A percentile compares a stretch with the other conserved stretches of the same genome.
Evolutionary conservation across 1,140 invertebrate genomes (phyloP).

Genomic region (Aphaenogaster ashmeadi): DNA sequence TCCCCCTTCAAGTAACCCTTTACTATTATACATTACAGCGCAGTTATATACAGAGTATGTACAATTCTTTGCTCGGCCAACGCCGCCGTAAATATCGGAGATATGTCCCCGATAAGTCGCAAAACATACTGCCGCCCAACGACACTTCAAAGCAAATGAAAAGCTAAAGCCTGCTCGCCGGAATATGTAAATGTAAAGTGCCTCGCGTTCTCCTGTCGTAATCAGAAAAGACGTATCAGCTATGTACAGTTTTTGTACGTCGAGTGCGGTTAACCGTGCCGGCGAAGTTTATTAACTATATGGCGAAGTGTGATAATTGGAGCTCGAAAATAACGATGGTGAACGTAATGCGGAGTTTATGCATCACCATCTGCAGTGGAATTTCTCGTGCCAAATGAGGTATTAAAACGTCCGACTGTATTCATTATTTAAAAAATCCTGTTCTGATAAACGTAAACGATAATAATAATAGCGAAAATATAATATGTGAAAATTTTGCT

Average conservation of each 20-base stretch:
- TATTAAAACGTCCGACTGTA: not conserved
- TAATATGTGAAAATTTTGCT: not conserved
- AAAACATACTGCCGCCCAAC: conserved; percentile 59
- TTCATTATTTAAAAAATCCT: not conserved
- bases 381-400: not conserved
- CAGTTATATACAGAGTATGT: conserved; percentile 60
- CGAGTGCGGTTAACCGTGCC: conserved; percentile 41
- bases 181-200: conserved; percentile 52
- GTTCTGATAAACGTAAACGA: not conserved
- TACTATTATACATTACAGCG: conserved; percentile 59
- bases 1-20: conserved; percentile 7
- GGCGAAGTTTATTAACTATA: conserved; percentile 30
- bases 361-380: not conserved
- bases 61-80: conserved; percentile 51
- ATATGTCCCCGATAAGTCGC: conserved; percentile 58
- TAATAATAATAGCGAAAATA: not conserved
- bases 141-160: conserved; percentile 61
- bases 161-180: conserved; percentile 54
- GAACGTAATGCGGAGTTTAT: not conserved
- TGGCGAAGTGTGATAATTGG: conserved; percentile 37
- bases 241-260: conserved; percentile 60
- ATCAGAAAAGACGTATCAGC: conserved; percentile 55
- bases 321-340: not conserved
- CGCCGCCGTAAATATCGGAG: conserved; percentile 61
- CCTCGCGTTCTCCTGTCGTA: conserved; percentile 44